Evolutionary conservation across 2,797 vertebrate genomes (phyloP).

Genomic region (Aulostomus chinensis): DNA sequence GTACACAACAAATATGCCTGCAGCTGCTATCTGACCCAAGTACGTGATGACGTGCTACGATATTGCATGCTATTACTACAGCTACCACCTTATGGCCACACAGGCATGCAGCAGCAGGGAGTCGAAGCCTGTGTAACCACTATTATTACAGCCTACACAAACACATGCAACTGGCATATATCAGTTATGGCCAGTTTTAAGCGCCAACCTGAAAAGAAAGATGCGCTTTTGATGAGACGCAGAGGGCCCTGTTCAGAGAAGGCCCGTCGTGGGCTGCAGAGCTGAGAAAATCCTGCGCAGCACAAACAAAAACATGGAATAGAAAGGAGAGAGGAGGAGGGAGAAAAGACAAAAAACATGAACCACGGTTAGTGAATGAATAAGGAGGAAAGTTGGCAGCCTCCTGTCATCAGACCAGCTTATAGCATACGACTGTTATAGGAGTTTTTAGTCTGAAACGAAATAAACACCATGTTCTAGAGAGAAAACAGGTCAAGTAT

Average conservation of each 20-base stretch:
- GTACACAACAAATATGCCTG: background rate
- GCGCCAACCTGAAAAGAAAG: conserved; percentile 99
- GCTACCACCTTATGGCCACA: conserved; percentile 34
- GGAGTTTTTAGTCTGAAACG: conserved; percentile 44
- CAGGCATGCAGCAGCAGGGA: conserved; percentile 56
- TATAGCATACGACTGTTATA: conserved; percentile 18
- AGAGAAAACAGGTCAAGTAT: background rate
- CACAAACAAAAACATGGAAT: conserved; percentile 79
- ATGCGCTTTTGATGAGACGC: conserved; percentile 99
- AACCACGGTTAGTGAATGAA: conserved; percentile 67
- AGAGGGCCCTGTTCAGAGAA: conserved; percentile 99
- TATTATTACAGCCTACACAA: conserved; percentile 33
- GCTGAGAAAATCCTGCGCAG: conserved; percentile 98
- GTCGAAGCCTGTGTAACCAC: conserved; percentile 19
- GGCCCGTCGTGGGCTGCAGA: conserved; percentile 99
- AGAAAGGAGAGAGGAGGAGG: conserved; percentile 77
- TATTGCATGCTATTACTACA: conserved; percentile 31
- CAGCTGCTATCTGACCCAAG: conserved; percentile 50
- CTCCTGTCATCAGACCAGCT: conserved; percentile 13
- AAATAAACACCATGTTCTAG: conserved; percentile 1
- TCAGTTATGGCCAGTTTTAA: conserved; percentile 53
- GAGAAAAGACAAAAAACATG: conserved; percentile 37
- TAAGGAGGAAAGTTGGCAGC: conserved; percentile 31
- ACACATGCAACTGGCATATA: conserved; percentile 58
- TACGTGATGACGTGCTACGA: conserved; percentile 30